Evolutionary conservation across 2,797 vertebrate genomes (phyloP).

Genomic region (Microhierax caerulescens): DNA sequence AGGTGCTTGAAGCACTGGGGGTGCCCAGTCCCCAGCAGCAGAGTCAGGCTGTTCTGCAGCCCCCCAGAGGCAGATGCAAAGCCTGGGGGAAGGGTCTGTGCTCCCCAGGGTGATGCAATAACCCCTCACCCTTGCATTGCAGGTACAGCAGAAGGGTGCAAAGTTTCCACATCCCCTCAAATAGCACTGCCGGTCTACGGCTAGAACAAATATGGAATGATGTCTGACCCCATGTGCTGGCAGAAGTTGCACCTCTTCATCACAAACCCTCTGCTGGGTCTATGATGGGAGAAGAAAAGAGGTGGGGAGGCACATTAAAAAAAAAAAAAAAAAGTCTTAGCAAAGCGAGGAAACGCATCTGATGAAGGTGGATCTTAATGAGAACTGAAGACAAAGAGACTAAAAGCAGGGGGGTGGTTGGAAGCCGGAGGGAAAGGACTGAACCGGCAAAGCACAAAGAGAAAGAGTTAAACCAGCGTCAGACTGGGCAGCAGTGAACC

Average conservation of each 20-base stretch:
- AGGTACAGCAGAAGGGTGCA: background rate
- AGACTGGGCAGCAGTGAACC: background rate
- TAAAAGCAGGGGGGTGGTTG: background rate
- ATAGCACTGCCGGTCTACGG: background rate
- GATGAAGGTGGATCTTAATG: background rate
- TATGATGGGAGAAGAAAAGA: background rate
- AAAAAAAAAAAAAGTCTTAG: background rate
- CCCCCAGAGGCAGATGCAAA: background rate
- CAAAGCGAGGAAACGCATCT: background rate
- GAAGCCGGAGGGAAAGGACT: background rate
- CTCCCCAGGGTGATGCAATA: background rate
- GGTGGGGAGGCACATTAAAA: background rate
- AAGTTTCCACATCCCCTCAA: background rate
- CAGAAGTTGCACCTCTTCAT: background rate
- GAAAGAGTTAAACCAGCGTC: background rate
- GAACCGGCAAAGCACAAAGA: background rate
- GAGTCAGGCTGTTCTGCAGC: background rate
- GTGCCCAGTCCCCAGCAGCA: background rate
- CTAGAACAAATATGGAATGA: accelerated
- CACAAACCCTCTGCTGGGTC: background rate
- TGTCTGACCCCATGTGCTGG: background rate
- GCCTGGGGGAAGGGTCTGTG: background rate
- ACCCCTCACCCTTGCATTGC: too few relatives aligned
- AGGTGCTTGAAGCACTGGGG: background rate
- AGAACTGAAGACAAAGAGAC: background rate